Evolutionary conservation across 2,888 invertebrate species (phyloP).

Genomic region (Unio pictorum): DNA sequence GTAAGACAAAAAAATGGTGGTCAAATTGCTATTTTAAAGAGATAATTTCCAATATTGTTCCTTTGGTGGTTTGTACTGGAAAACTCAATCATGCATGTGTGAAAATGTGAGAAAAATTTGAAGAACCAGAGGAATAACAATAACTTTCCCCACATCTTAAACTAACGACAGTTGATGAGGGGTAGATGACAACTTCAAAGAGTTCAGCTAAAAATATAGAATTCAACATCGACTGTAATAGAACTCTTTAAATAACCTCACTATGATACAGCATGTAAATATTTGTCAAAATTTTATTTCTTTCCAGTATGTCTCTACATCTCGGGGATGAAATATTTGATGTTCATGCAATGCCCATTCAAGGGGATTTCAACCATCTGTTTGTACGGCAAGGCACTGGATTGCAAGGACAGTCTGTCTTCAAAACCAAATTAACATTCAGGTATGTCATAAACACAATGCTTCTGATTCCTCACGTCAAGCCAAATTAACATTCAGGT

Average conservation of each 20-base stretch:
- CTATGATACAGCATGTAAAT: background rate
- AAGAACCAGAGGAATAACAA: too few species aligned
- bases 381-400: constrained; percentile 98
- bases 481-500: constrained; percentile 92
- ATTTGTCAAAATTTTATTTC: constrained; percentile 2
- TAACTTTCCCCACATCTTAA: too few species aligned
- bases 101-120: too few species aligned
- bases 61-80: too few species aligned
- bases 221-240: too few species aligned
- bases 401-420: constrained; percentile 97
- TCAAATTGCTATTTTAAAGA: too few species aligned
- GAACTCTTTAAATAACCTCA: background rate
- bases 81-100: too few species aligned
- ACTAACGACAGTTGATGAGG: too few species aligned
- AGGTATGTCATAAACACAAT: constrained; percentile 55
- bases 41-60: too few species aligned
- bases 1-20: too few species aligned
- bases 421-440: constrained; percentile 96
- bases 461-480: constrained; percentile 63
- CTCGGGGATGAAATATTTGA: constrained; percentile 98
- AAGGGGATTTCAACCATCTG: constrained; percentile 97
- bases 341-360: constrained; percentile 88
- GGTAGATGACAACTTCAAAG: too few species aligned
- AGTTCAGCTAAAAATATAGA: too few species aligned
- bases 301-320: constrained; percentile 90